phyloP scores from a whole-genome alignment of 2,797 vertebrate genomes.

The Hoplostethus mediterraneus region DNA sequence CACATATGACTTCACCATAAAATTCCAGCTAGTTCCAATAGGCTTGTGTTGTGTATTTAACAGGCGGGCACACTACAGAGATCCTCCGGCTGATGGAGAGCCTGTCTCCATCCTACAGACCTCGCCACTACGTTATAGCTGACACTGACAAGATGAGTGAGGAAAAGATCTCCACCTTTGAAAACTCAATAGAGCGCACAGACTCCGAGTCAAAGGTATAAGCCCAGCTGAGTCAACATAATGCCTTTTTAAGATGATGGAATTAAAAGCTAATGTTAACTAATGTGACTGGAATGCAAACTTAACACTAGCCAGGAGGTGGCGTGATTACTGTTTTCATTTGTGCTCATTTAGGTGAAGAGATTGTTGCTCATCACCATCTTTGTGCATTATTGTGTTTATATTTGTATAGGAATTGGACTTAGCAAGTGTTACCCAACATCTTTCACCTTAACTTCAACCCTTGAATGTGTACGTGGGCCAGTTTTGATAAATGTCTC shows the following conservation, averaged over 20 bases:
- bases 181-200: slow-evolving; percentile 67
- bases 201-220: slow-evolving; percentile 80
- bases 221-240: background rate
- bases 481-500: background rate
- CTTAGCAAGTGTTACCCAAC: background rate
- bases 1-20: background rate
- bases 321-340: background rate
- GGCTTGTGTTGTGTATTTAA: slow-evolving; percentile 10
- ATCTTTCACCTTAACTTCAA: too few species aligned
- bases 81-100: slow-evolving; percentile 89
- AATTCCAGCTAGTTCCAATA: background rate
- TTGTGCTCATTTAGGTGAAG: background rate
- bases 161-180: slow-evolving; percentile 90
- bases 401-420: background rate
- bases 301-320: slow-evolving; percentile 29
- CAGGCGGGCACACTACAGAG: slow-evolving; percentile 96
- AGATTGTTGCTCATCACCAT: too few species aligned
- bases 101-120: slow-evolving; percentile 87
- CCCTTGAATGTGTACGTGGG: background rate
- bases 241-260: background rate
- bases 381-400: too few species aligned
- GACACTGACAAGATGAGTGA: slow-evolving; percentile 94
- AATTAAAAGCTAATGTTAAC: background rate
- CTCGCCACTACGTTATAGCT: slow-evolving; percentile 92
- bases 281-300: background rate